phyloP scores from a whole-genome alignment of 2,113 vertebrate genomes.

The Heterotis niloticus region DNA sequence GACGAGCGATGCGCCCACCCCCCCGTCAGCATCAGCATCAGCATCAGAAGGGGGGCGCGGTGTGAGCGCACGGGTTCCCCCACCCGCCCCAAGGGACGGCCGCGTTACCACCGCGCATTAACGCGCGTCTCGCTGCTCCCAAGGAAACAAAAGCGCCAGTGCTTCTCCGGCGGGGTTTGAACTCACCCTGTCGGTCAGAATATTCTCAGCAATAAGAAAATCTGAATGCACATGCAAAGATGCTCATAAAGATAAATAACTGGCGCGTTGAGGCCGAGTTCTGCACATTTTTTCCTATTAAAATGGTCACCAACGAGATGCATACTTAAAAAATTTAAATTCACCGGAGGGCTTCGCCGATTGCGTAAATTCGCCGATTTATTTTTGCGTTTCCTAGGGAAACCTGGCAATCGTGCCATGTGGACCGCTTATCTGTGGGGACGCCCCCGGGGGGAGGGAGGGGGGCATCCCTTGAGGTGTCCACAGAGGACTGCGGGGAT shows the following conservation, averaged over 20 bases:
- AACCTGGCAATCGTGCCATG: background rate
- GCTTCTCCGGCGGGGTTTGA: background rate
- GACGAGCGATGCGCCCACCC: conserved; percentile 27
- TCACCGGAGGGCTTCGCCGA: too few species aligned
- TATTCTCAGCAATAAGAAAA: background rate
- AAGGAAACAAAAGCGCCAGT: background rate
- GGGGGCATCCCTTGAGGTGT: background rate
- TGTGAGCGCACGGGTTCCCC: conserved; percentile 14
- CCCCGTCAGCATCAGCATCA: conserved; percentile 18
- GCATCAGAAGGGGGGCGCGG: conserved; percentile 47
- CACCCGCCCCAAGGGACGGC: conserved; percentile 26
- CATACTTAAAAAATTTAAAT: background rate
- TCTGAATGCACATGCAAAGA: background rate
- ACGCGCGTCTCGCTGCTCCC: background rate
- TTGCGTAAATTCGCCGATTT: too few species aligned
- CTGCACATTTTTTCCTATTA: background rate
- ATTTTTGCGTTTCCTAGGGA: background rate
- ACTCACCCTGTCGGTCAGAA: background rate
- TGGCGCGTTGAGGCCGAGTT: background rate
- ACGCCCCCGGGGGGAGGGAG: background rate
- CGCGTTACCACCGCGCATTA: conserved; percentile 25
- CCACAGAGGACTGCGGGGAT: background rate
- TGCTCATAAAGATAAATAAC: background rate
- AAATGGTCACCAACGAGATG: background rate
- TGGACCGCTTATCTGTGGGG: background rate